Base-by-base conservation (phyloP, 2,113 vertebrate genomes). In the Lipophrys pholis region DNA sequence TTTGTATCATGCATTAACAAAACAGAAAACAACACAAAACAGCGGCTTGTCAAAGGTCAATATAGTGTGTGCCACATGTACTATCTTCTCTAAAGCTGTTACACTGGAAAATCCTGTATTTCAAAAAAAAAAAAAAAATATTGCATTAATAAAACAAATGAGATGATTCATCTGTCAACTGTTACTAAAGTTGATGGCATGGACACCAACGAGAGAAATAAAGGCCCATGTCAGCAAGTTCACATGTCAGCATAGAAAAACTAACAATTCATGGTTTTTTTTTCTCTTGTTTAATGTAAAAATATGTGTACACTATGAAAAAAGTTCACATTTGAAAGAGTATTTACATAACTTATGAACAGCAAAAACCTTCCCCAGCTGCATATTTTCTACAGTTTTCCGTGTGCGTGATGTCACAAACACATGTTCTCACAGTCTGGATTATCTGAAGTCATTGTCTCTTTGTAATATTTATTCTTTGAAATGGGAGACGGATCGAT, bases 31-130 rank as follows among this genome's bases (percentile, higher is more conserved):
- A 3, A 11, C 9, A 45, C 11, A 45, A 45, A 45, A 10, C 12
- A 45, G 9, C 42, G 10, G 42, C 12, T 45, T 45, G 42, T 45
- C 42, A 45, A 11, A 45, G 42, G 39, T 60, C 55, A 50, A 54
- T 43, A 6, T 46, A 21, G 6, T 40, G 46, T 39, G 56, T 36
- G 48, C 42, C 54, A 82, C 55, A 56, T 67, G 2, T 60, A 36
- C 46, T 78, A 55, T 66, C 36, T 49, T 62, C 42, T 74, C 38
- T 81, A 35, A 35, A 50, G 67, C 15, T 60, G 54, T 58, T 62
- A 80, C 5, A 6, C 21, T 50, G 43, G 12, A 48, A 48, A 2
- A 59, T 11, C 17, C 41, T 17, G 7, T 68, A 60, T 65, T 78
- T 78, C 62, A 78, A 62, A 58, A 6, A n/a, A 21, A 39, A 6